Base-by-base conservation (phyloP, 2,797 vertebrate species). In the Borostomias antarcticus region DNA sequence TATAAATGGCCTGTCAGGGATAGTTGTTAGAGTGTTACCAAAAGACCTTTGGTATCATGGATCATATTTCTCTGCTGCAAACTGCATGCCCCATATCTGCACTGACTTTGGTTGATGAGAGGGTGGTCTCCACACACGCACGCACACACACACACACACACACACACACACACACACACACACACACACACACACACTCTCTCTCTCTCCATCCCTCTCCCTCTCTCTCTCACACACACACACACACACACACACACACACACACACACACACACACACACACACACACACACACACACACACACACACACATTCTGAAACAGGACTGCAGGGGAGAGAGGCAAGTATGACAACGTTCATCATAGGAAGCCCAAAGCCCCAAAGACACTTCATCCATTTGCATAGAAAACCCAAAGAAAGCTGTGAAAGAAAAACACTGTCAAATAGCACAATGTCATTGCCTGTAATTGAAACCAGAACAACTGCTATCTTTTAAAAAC, bases 381-480 rank as follows among this genome's bases (percentile, higher is more conserved):
- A 58, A 28, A 60, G 64, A 82, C 77, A 82, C 77, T 72, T 47
- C 68, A 67, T 13, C 73, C 74, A 66, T 78, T 80, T 82, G 66
- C 74, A 78, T 48, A 62, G 69, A 67, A 80, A 76, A 77, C 69
- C 67, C 67, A 71, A 43, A 17, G 78, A 76, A 78, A 72, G 68
- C 66, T 71, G 64, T 70, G 28, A 57, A 64, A 33, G 30, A 60
- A 37, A 35, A 70, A 75, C 59, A 35, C 47, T 64, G 61, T 51
- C 45, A 81, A 83, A 84, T 75, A 83, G 76, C 70, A 71, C 74
- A 75, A 62, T 73, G 76, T 78, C 71, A 75, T 72, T 32, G 35
- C 57, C 54, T 63, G 63, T 82, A 84, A 87, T 85, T 30, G n/a
- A 85, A 85, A 74, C 76, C 82, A 85, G 78, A 48, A 47, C 58